Evolutionary conservation across 1,140 invertebrate species (phyloP), one percentile per base, ranked within the genome.

Genomic region (Drosophila nasuta): DNA sequence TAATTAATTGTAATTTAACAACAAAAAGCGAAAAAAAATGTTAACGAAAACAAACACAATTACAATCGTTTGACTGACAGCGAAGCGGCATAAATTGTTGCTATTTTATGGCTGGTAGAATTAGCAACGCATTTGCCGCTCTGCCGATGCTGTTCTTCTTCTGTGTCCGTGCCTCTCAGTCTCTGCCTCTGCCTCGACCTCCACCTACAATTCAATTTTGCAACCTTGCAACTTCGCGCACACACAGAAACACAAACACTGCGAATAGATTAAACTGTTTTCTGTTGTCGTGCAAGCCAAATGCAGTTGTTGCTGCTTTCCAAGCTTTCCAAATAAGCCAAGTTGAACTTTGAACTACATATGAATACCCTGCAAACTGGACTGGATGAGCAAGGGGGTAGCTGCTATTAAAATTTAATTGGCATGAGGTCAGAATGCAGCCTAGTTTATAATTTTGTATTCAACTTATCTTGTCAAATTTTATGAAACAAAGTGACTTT

Each of bases 201-300:
- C 83, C 83, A 80, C 82, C 82, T 88, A 88, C 82, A 80, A 77
- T 83, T 82, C 46, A 79, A 88, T 83, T 82, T 69, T 62, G 57
- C 73, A 76, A 87, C 76, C 79, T 82, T 79, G 83, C 83, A 86
- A 66, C 79, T 77, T 46, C 62, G 60, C 43, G 66, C n/a, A 66
- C 38, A 28, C 54, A 28, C 17, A 66, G n/a, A 25, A 25, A 72
- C 30, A 25, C 38, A 15, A 48, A 51, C 51, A 79, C n/a, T 41
- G 20, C 17, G 17, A 49, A 11, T 10, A 28, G 28, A 79, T 67
- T 70, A 75, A 68, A 77, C 62, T 74, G 79, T 69, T 59, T 67
- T 33, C 65, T 79, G 51, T 68, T 79, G 51, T 57, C 52, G 67
- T 54, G 48, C 52, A 54, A 38, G n/a, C 7, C 33, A 64, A 64